These are phyloP conservation scores for Hucho hucho DNA, from an alignment of 2,113 vertebrate species.

Conservation along the genomic window DNA sequence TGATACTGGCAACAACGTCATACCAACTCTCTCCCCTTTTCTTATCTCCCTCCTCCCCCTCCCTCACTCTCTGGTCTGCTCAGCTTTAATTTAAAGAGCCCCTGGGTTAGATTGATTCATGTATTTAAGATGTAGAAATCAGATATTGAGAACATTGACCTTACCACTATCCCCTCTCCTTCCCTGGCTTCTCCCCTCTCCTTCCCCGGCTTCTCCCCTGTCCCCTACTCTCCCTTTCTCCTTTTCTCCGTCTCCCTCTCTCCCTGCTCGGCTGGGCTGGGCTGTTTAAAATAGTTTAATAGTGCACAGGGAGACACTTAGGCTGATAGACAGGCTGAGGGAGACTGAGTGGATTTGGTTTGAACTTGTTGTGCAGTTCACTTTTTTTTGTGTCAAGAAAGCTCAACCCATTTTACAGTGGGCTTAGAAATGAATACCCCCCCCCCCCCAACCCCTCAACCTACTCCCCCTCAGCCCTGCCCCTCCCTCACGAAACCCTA, in stretches of 20 bases:
- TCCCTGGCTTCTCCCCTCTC: slow-evolving; percentile 53
- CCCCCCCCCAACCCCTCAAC: slow-evolving; percentile 51
- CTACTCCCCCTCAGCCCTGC: slow-evolving; percentile 28
- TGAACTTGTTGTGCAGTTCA: slow-evolving; percentile 48
- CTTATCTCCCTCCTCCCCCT: slow-evolving; percentile 48
- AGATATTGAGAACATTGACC: slow-evolving; percentile 75
- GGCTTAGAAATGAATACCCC: slow-evolving; percentile 98
- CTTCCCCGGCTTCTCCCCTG: slow-evolving; percentile 57
- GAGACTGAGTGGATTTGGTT: slow-evolving; percentile 64
- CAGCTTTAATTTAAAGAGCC: slow-evolving; percentile 57
- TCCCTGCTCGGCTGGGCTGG: slow-evolving; percentile 37
- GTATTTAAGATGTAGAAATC: slow-evolving; percentile 80
- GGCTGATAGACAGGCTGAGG: slow-evolving; percentile 77
- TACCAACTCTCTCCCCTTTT: slow-evolving; percentile 54
- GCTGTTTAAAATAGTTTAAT: slow-evolving; percentile 73
- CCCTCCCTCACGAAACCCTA: slow-evolving; percentile 87
- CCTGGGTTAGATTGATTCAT: slow-evolving; percentile 72
- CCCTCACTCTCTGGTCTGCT: slow-evolving; percentile 37
- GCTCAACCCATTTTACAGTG: slow-evolving; percentile 76
- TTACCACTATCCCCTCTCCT: slow-evolving; percentile 57
- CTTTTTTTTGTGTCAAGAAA: slow-evolving; percentile 37
- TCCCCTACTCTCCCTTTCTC: slow-evolving; percentile 25
- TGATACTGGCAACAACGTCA: slow-evolving; percentile 69
- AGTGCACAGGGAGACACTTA: slow-evolving; percentile 69
- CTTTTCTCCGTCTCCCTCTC: slow-evolving; percentile 5